Evolutionary conservation across 1,140 invertebrate species (phyloP), one percentile per base, ranked within the genome.

Genomic region (Dendrolimus punctatus): DNA sequence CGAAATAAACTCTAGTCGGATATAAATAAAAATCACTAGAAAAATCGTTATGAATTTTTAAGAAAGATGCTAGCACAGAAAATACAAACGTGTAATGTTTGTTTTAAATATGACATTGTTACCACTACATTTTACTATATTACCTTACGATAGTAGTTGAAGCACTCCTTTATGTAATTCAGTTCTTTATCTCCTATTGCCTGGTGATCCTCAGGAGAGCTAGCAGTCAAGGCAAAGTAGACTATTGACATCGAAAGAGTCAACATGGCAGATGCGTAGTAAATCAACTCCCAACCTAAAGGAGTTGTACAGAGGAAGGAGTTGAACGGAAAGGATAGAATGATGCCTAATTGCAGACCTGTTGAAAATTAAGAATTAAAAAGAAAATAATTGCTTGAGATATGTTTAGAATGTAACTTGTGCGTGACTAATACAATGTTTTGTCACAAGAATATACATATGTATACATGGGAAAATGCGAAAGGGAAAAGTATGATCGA

Each of bases 251-350:
- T 68, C 0, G 80, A 72, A 0, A 85, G 49, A 0, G 64, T 58
- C 54, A 76, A 60, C 70, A 81, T 81, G 0, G 76, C 76, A 49
- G 76, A 60, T 0, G 66, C 52, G 45, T 85, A 85, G 55, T 66
- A 80, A 6, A 83, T 62, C 44, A 83, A 57, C 51, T 83, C 78
- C 81, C 81, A 85, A 4, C 80, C 76, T 0, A 85, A 53, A 3
- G 54, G 59, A 0, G 69, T 51, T 46, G 63, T 55, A 4, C 69
- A 62, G 4, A 85, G 38, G 0, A 70, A 38, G 0, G 74, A 74
- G 0, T 72, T 64, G 47, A 73, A 6, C 0, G 76, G 76, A 0
- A 85, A 46, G 0, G 64, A 61, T 46, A 76, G 53, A 4, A 83
- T 69, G 3, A 73, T 70, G 6, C 81, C 81, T 4, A 85, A n/a